phyloP scores from a whole-genome alignment of 2,797 vertebrate genomes.

The Astyanax mexicanus region DNA sequence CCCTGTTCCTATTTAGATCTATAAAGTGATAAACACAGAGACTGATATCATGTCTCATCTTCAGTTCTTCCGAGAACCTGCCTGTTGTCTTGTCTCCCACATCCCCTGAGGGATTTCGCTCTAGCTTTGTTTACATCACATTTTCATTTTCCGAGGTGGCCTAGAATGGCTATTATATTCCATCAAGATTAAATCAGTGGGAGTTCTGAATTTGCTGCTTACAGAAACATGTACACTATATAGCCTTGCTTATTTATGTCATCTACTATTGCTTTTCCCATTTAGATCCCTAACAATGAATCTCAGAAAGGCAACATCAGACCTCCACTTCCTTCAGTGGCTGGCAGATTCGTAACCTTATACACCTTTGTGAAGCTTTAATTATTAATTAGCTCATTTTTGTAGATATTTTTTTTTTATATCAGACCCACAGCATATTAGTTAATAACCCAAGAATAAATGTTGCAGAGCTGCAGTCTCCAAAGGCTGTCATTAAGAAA shows the following conservation, averaged over 20 bases:
- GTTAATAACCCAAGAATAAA: not conserved
- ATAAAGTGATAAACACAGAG: not conserved
- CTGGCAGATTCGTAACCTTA: not conserved
- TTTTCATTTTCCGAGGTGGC: not conserved
- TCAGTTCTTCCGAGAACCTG: not conserved
- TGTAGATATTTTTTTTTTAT: no score
- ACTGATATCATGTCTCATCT: not conserved
- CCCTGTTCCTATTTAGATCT: not conserved
- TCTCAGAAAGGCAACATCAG: not conserved
- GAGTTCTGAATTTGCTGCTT: not conserved
- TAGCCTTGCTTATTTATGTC: not conserved
- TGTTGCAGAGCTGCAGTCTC: not conserved
- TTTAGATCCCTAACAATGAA: not conserved
- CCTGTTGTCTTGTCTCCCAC: not conserved
- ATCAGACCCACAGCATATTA: no score
- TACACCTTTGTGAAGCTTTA: no score
- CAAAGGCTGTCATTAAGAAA: not conserved
- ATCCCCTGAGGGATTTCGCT: not conserved
- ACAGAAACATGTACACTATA: not conserved
- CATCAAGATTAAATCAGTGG: not conserved
- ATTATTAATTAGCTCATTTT: no score
- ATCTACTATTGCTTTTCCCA: not conserved
- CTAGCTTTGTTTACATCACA: not conserved
- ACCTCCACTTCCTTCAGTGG: not conserved
- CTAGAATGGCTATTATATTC: not conserved